These are phyloP conservation scores for Podotricha telesiphe DNA, from an alignment of 2,888 invertebrate species.

Conservation along the genomic window DNA sequence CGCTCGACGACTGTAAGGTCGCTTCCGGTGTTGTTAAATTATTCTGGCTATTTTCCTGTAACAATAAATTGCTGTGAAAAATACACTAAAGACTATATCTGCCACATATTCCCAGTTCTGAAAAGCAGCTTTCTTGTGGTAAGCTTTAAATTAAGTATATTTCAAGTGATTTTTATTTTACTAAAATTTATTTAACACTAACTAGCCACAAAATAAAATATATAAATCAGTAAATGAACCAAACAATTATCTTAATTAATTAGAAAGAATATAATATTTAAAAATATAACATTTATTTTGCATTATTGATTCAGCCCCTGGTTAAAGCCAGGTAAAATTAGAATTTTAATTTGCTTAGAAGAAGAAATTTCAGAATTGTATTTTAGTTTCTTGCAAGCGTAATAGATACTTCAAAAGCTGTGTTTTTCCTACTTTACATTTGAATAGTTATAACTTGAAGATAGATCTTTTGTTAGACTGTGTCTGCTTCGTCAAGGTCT, in stretches of 20 bases:
- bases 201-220: neutral
- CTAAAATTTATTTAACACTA: neutral
- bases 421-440: neutral
- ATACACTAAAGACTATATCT: neutral
- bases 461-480: neutral
- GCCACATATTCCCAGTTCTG: neutral
- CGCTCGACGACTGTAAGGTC: conserved; percentile 14
- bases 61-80: neutral
- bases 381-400: too few relatives aligned
- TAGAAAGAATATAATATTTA: neutral
- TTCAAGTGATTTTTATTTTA: neutral
- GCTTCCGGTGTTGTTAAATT: neutral
- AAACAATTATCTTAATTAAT: neutral
- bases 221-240: neutral
- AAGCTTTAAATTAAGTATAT: neutral
- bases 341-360: too few relatives aligned
- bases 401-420: too few relatives aligned
- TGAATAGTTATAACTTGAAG: neutral
- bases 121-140: neutral
- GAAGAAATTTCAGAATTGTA: too few relatives aligned
- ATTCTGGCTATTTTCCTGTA: neutral
- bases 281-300: too few relatives aligned
- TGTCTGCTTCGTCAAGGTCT: neutral
- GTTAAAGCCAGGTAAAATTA: too few relatives aligned
- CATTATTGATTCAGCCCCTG: neutral